Percentiles rank a stretch among this genome's conserved stretches.
These are phyloP conservation scores for Rhinolophus sinicus DNA, from an alignment of 2,113 vertebrate species.

Conservation along the genomic window DNA sequence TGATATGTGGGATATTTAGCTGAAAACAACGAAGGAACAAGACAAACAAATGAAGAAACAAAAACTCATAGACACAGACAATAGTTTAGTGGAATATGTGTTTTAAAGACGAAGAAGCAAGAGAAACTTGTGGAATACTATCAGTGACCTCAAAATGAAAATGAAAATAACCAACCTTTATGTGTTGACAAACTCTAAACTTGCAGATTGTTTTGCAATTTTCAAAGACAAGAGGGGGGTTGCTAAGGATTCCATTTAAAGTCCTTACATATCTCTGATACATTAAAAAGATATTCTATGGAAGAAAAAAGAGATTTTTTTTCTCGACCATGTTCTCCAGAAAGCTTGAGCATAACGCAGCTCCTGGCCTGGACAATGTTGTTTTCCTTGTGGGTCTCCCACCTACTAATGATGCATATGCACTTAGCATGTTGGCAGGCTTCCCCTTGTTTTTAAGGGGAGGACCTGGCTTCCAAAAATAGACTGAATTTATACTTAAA, in stretches of 20 bases:
- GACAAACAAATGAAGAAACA: too few relatives aligned
- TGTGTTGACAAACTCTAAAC: neutral
- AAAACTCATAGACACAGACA: too few relatives aligned
- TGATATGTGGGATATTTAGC: too few relatives aligned
- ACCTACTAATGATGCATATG: neutral
- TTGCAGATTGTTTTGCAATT: neutral
- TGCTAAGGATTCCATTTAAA: neutral
- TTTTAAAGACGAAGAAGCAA: neutral
- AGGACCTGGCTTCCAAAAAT: neutral
- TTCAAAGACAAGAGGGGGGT: neutral
- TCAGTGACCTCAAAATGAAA: neutral
- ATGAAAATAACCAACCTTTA: neutral
- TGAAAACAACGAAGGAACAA: too few relatives aligned
- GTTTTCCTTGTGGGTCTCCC: neutral
- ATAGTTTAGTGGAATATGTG: neutral
- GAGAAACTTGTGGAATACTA: neutral
- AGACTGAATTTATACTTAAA: conserved; percentile 54
- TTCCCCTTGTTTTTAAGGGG: neutral
- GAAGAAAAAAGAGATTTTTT: neutral
- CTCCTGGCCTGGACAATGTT: neutral
- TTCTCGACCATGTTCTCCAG: neutral
- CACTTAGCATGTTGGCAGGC: neutral
- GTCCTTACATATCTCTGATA: neutral
- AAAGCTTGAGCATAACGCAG: neutral
- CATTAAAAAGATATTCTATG: neutral